Base-by-base conservation (phyloP, 1,140 invertebrate genomes). In the Drosophila persimilis region DNA sequence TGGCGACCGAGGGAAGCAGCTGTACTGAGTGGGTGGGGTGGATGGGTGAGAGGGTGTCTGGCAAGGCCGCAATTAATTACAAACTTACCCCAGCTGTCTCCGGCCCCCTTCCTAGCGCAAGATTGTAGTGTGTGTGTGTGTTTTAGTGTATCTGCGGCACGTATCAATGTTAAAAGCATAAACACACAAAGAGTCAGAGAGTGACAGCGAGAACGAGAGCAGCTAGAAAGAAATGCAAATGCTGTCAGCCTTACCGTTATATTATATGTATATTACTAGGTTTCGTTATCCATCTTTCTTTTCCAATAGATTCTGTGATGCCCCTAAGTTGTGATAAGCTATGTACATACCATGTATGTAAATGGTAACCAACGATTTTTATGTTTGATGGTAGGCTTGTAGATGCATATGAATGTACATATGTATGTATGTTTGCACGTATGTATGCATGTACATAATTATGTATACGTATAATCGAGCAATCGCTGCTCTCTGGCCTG, bases 41-140 rank as follows among this genome's bases (percentile, higher is more conserved):
- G 29, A 31, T 39, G 41, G 53, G 26, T 13, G 22, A 8, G 39
- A 43, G 54, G 57, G 73, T 67, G 59, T 72, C 48, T 67, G 74
- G 70, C 81, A 85, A 85, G 81, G 81, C 81, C 81, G 77, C 83
- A 85, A 85, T 85, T 85, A 85, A 85, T 85, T 81, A 85, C 83
- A 85, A 85, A 85, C 81, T 85, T 81, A 81, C 77, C 77, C 35
- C 77, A 85, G 77, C 65, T 81, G 74, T 67, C 77, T 69, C 70
- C 73, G 66, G 69, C 47, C 67, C 53, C 45, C 22, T 43, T 48
- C 50, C 48, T 54, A 13, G 1, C 35, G 1, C 35, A 39, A 13
- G 11, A 45, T 17, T 17, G 17, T 17, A 17, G 17, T 65, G 31
- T 65, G 17, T 74, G 46, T 56, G 46, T 56, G 31, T 73, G 50